These are phyloP conservation scores for Dromaius novaehollandiae DNA, from an alignment of 2,113 vertebrate genomes.

Conservation along the genomic window DNA sequence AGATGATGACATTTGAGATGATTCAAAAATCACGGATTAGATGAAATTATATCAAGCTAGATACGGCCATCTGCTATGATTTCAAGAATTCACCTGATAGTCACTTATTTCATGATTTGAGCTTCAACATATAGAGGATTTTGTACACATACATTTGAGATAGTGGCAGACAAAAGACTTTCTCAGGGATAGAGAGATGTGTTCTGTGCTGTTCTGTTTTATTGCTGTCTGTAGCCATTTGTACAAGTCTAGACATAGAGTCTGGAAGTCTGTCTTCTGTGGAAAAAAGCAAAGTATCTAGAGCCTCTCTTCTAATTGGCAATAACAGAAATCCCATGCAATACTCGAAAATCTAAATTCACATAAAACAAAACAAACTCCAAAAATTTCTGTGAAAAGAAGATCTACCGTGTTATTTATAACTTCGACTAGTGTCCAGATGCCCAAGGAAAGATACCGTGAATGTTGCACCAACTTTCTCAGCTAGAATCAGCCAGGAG, in stretches of 20 bases:
- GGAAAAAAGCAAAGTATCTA: neutral
- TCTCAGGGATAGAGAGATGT: neutral
- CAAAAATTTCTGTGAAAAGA: neutral
- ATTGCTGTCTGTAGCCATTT: neutral
- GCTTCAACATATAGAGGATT: neutral
- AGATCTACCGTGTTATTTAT: neutral
- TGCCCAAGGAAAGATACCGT: neutral
- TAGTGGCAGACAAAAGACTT: neutral
- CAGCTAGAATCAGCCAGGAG: neutral
- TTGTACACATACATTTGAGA: neutral
- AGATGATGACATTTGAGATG: constrained; percentile 48
- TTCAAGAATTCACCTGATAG: neutral
- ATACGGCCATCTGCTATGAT: constrained; percentile 30
- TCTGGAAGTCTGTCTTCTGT: neutral
- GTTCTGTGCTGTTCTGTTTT: neutral
- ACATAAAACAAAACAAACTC: neutral
- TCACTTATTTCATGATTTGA: neutral
- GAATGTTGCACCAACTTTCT: neutral
- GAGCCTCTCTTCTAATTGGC: neutral
- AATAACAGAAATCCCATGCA: neutral
- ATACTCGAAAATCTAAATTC: neutral
- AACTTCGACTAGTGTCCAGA: neutral
- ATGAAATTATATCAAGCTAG: constrained; percentile 32
- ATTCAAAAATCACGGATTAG: constrained; percentile 43
- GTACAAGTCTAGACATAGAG: neutral